Conservation (phyloP, 2,113 vertebrate species). For the Mormyrus lacerda region DNA sequence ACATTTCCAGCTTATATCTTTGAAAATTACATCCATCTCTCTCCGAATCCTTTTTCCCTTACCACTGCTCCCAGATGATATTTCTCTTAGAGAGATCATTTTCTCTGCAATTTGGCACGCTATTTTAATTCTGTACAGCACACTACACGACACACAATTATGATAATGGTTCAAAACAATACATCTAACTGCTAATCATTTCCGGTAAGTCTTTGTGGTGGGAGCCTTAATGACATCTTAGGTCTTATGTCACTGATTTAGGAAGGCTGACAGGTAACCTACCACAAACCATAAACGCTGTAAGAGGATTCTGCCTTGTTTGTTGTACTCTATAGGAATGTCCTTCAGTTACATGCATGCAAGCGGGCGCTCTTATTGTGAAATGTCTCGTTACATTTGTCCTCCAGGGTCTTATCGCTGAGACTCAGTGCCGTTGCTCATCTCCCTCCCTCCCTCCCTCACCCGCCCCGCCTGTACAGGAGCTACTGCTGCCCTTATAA, state of each 20-base stretch:
- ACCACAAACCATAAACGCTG: neutral
- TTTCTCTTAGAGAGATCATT: neutral
- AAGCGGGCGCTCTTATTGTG: neutral
- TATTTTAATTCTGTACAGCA: neutral
- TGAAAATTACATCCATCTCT: neutral
- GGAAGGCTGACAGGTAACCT: neutral
- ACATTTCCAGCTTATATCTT: neutral
- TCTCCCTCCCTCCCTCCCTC: neutral
- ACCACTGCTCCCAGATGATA: neutral
- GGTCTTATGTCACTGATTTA: neutral
- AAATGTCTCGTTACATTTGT: neutral
- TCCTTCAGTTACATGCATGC: neutral
- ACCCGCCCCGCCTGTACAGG: neutral
- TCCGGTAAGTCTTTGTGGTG: neutral
- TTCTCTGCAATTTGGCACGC: neutral
- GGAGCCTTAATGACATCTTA: neutral
- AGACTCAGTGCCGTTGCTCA: neutral
- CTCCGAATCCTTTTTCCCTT: neutral
- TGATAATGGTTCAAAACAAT: neutral
- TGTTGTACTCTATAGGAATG: neutral
- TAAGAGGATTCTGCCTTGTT: neutral
- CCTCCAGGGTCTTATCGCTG: neutral
- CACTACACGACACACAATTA: neutral
- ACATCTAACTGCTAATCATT: neutral
- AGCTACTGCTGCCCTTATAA: constrained; percentile 19